Evolutionary conservation across 2,113 vertebrate species (phyloP).

Genomic region (Girardinichthys multiradiatus): DNA sequence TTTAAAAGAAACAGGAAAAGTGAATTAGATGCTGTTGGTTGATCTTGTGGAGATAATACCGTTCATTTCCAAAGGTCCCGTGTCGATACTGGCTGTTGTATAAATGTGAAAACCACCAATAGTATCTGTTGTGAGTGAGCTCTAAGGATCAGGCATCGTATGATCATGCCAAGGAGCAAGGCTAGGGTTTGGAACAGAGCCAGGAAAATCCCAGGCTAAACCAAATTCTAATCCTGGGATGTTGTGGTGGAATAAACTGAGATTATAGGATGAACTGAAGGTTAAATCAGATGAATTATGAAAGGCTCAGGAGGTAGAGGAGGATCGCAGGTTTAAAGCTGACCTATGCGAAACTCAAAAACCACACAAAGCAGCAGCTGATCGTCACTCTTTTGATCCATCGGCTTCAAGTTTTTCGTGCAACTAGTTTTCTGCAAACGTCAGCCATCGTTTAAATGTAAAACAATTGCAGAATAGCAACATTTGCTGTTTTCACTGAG

Average conservation of each 20-base stretch:
- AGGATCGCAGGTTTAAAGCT: too few relatives aligned
- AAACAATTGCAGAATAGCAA: background rate
- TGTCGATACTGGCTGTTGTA: background rate
- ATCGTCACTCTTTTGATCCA: too few relatives aligned
- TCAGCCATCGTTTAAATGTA: background rate
- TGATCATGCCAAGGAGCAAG: background rate
- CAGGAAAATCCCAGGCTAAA: slow-evolving; percentile 7
- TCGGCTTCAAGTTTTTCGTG: too few relatives aligned
- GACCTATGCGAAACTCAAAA: too few relatives aligned
- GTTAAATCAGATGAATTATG: background rate
- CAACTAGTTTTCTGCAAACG: background rate
- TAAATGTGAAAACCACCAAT: too few relatives aligned
- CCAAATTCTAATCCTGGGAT: background rate
- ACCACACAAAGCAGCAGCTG: too few relatives aligned
- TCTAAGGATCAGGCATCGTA: too few relatives aligned
- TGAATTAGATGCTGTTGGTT: too few relatives aligned
- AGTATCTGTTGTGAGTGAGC: too few relatives aligned
- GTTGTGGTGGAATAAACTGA: background rate
- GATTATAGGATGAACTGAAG: background rate
- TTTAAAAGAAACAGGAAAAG: too few relatives aligned
- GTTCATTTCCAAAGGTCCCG: background rate
- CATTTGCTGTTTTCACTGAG: background rate
- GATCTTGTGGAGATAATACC: too few relatives aligned
- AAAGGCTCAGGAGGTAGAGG: background rate
- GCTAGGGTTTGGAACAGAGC: background rate